Base-by-base conservation (phyloP, 2,888 invertebrate genomes). In the Drosophila ustulata region DNA sequence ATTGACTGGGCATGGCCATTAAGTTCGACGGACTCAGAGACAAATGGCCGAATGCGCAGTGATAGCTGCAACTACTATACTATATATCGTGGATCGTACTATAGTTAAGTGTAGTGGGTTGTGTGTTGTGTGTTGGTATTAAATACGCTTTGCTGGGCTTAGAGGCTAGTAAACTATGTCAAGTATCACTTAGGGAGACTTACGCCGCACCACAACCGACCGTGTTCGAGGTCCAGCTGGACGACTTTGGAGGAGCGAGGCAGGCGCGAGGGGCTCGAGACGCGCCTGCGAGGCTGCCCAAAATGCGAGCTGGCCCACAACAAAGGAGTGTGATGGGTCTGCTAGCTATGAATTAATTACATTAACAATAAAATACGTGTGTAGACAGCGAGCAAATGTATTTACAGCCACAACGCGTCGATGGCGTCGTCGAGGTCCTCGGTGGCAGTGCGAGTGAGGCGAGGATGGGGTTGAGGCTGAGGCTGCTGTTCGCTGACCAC, bases 361-460 rank as follows among this genome's bases (percentile, higher is more conserved):
- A 45, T 11, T 28, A 23, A 50, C 46, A 63, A 28, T 28, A 52
- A 56, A 66, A 51, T 58, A 30, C 34, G 26, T 11, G 52, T 43
- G 32, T n/a, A 63, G 11, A 30, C 18, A 46, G 34, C 18, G 25
- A 47, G 18, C n/a, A 34, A 34, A 26, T 55, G 37, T 13, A 50
- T 37, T 80, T 73, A 86, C 32, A 86, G 71, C 85, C 85, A 86
- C 51, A 86, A 63, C 13, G 85, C 85, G 64, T 86, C 85, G 62
- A 86, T 76, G 69, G 89, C 85, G 7, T 86, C 85, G 4, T 88
- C 85, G 18, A 85, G 57, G 11, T 89, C 89, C 3, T 79, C 76
- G 26, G 64, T 41, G 37, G 75, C 32, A 23, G 62, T 64, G 13
- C 53, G 74, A 11, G 39, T 47, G n/a, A 75, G 71, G 26, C 66